A percentile compares a stretch with the other conserved stretches of the same genome.
These are phyloP conservation scores for Metellina segmentata DNA, from an alignment of 2,888 invertebrate species.

Conservation along the genomic window DNA sequence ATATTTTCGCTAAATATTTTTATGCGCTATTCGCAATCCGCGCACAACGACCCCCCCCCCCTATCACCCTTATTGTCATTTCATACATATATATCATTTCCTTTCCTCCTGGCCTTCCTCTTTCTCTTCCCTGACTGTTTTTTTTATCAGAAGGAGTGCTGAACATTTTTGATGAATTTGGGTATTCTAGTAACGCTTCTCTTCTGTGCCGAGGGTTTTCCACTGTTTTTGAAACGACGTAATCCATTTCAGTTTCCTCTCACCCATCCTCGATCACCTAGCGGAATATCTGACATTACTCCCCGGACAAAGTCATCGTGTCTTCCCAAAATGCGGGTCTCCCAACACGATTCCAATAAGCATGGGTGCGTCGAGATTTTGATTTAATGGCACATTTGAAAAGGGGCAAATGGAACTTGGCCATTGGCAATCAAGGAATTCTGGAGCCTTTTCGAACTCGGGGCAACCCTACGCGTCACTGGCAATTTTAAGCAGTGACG, in stretches of 20 bases:
- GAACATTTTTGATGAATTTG: slow-evolving; percentile 30
- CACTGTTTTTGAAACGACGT: slow-evolving; percentile 36
- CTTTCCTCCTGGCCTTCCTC: not conserved
- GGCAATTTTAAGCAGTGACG: slow-evolving; percentile 34
- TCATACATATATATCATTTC: not conserved
- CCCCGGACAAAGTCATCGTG: slow-evolving; percentile 30
- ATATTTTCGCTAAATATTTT: slow-evolving; percentile 58
- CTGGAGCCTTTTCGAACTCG: slow-evolving; percentile 46
- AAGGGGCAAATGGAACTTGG: slow-evolving; percentile 47
- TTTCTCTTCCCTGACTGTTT: slow-evolving; percentile 2
- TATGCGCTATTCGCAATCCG: slow-evolving; percentile 13
- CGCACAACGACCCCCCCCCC: slow-evolving; percentile 8
- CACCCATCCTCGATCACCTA: slow-evolving; percentile 18
- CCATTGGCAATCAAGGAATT: slow-evolving; percentile 58
- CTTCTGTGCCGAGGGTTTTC: slow-evolving; percentile 19
- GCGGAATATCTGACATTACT: slow-evolving; percentile 9
- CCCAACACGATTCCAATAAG: slow-evolving; percentile 45
- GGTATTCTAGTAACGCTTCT: not conserved
- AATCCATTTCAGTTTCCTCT: slow-evolving; percentile 42
- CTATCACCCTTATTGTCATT: slow-evolving; percentile 34
- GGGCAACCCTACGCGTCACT: not conserved
- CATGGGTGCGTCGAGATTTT: slow-evolving; percentile 51
- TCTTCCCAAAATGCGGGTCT: slow-evolving; percentile 9
- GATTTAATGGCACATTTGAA: slow-evolving; percentile 68
- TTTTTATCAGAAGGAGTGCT: slow-evolving; percentile 23